Percentiles rank a stretch among this genome's conserved stretches.
Conservation (phyloP, 2,797 vertebrate genomes). For the Chrosomus eos region DNA sequence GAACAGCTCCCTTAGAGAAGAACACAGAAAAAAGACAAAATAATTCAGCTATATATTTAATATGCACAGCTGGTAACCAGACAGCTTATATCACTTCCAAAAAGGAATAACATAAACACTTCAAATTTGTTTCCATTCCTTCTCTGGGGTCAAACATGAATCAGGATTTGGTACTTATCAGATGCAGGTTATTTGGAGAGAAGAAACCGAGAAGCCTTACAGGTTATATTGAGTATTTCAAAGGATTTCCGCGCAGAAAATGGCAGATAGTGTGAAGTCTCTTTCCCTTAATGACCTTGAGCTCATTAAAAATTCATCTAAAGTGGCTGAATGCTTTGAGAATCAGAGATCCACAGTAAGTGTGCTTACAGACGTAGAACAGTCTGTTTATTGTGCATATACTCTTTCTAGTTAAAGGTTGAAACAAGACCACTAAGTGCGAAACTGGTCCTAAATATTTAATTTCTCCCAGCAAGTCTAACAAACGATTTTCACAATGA, state of each 20-base stretch:
- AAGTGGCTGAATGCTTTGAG: conserved; percentile 56
- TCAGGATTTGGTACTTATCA: conserved; percentile 21
- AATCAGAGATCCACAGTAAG: conserved; percentile 47
- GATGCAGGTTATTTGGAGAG: background rate
- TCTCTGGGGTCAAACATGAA: background rate
- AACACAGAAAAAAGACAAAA: conserved; percentile 30
- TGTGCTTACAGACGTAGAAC: conserved; percentile 3
- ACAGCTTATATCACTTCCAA: background rate
- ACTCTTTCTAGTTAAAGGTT: conserved; percentile 2
- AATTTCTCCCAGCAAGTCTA: background rate
- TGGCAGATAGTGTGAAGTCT: conserved; percentile 45
- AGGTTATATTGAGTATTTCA: conserved; percentile 8
- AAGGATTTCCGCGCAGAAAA: conserved; percentile 25
- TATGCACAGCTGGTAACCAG: conserved; percentile 20
- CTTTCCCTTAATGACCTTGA: conserved; percentile 48
- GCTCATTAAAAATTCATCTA: conserved; percentile 68
- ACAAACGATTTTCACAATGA: background rate
- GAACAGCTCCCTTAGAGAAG: conserved; percentile 83
- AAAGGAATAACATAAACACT: conserved; percentile 42
- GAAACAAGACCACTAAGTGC: background rate
- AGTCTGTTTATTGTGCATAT: background rate
- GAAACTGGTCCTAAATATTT: background rate
- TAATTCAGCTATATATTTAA: conserved; percentile 9
- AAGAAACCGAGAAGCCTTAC: background rate
- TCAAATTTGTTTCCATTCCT: conserved; percentile 16